Conservation (phyloP, 2,888 invertebrate genomes). For the Trichogramma evanescens region DNA sequence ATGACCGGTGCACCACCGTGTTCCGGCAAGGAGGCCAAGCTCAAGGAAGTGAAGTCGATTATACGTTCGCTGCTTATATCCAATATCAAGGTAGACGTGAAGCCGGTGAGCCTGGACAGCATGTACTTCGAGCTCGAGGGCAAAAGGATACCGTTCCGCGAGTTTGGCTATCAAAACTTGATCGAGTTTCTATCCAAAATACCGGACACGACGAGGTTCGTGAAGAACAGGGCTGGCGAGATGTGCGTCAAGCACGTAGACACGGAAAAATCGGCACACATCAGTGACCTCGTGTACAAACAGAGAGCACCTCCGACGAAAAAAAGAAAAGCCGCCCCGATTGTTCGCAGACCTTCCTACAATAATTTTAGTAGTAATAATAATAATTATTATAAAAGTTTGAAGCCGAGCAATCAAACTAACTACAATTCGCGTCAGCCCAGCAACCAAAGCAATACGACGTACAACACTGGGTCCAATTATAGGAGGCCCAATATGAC, state of each 20-base stretch:
- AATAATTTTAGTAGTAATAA: too few species aligned
- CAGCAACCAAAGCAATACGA: too few species aligned
- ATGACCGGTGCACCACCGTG: too few species aligned
- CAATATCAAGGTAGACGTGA: conserved; percentile 12
- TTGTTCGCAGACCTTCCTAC: not conserved
- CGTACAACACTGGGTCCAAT: too few species aligned
- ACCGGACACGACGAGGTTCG: conserved; percentile 18
- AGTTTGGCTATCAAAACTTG: conserved; percentile 25
- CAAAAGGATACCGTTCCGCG: conserved; percentile 29
- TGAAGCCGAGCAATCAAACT: too few species aligned
- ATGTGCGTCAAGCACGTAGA: conserved; percentile 24
- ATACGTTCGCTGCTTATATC: conserved; percentile 28
- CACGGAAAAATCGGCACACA: conserved; percentile 29
- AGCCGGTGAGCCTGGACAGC: conserved; percentile 17
- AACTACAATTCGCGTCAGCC: too few species aligned
- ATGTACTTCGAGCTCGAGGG: conserved; percentile 28
- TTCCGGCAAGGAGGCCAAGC: not conserved
- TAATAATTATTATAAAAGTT: too few species aligned
- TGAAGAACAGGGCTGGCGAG: not conserved
- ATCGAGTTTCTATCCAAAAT: conserved; percentile 27
- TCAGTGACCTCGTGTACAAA: conserved; percentile 29
- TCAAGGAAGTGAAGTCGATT: conserved; percentile 20
- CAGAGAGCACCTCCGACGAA: conserved; percentile 25
- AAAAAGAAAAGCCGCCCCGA: not conserved
- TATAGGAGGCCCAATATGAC: too few species aligned